phyloP scores from a whole-genome alignment of 2,113 vertebrate species.

The Hemibagrus wyckioides region DNA sequence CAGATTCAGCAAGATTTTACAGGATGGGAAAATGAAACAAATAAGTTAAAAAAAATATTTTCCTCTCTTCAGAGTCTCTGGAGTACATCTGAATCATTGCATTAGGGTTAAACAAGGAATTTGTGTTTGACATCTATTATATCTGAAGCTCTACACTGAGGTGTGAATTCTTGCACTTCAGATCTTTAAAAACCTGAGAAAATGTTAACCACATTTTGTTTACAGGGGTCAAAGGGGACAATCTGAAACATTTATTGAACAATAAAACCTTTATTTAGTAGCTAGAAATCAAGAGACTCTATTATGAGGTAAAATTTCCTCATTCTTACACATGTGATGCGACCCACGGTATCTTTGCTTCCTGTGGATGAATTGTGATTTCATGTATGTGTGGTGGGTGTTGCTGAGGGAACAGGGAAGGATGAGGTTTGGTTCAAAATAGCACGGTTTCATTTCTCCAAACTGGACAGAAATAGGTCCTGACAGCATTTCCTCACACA shows the following conservation, averaged over 20 bases:
- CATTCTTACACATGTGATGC: neutral
- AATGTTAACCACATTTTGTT: slow-evolving; percentile 5
- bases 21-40: slow-evolving; percentile 10
- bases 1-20: slow-evolving; percentile 53
- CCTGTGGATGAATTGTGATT: slow-evolving; percentile 6
- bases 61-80: slow-evolving; percentile 16
- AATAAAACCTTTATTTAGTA: slow-evolving; percentile 13
- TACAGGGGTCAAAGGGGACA: neutral
- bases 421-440: slow-evolving; percentile 49
- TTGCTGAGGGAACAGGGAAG: slow-evolving; percentile 33
- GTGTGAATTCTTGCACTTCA: slow-evolving; percentile 10
- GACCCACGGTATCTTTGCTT: neutral
- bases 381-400: slow-evolving; percentile 11
- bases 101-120: neutral
- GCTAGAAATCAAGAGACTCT: neutral
- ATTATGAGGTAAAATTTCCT: neutral
- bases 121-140: neutral
- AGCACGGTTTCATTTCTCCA: slow-evolving; percentile 40
- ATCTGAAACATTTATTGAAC: neutral
- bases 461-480: slow-evolving; percentile 26
- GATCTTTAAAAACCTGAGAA: slow-evolving; percentile 12
- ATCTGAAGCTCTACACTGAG: neutral
- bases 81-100: slow-evolving; percentile 14
- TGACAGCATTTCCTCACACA: slow-evolving; percentile 40
- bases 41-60: neutral